Conservation (phyloP, 1,140 invertebrate genomes). For the Drosophila asahinai region DNA sequence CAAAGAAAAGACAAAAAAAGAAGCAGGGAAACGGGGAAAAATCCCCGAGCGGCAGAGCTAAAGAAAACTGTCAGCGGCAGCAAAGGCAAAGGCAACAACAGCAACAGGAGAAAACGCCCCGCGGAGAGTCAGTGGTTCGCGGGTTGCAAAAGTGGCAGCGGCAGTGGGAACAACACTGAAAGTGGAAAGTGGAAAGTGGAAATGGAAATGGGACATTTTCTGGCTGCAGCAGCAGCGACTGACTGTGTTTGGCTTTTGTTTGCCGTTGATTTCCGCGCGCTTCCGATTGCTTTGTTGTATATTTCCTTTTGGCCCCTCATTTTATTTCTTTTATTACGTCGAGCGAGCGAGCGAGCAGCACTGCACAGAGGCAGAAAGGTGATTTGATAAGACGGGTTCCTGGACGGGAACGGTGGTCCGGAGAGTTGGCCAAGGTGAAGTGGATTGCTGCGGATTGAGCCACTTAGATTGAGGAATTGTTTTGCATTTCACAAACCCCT, state of each 20-base stretch:
- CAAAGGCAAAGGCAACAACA: slow-evolving; percentile 62
- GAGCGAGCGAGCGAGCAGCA: not conserved
- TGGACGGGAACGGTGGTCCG: not conserved
- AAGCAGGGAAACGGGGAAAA: slow-evolving; percentile 11
- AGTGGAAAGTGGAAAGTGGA: slow-evolving; percentile 7
- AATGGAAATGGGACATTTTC: slow-evolving; percentile 32
- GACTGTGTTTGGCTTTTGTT: slow-evolving; percentile 65
- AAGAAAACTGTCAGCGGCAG: slow-evolving; percentile 78
- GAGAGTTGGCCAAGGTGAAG: slow-evolving; percentile 14
- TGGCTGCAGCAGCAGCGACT: slow-evolving; percentile 36
- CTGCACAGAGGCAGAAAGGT: slow-evolving; percentile 40
- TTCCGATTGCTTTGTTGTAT: slow-evolving; percentile 79
- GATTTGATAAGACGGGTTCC: slow-evolving; percentile 39
- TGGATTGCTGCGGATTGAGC: slow-evolving; percentile 31
- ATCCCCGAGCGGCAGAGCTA: slow-evolving; percentile 48
- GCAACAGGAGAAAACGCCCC: slow-evolving; percentile 49
- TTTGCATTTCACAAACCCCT: slow-evolving; percentile 24
- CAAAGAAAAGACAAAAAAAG: slow-evolving; percentile 53
- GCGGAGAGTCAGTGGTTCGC: slow-evolving; percentile 11
- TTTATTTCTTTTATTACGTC: slow-evolving; percentile 36
- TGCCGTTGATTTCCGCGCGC: slow-evolving; percentile 76
- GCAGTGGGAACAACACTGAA: not conserved
- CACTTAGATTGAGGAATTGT: slow-evolving; percentile 47
- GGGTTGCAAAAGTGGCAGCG: not conserved
- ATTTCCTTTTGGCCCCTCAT: slow-evolving; percentile 44